A percentile compares a stretch with the other conserved stretches of the same genome.
Conservation (phyloP, 2,888 invertebrate genomes). For the Drosophila neotestacea region DNA sequence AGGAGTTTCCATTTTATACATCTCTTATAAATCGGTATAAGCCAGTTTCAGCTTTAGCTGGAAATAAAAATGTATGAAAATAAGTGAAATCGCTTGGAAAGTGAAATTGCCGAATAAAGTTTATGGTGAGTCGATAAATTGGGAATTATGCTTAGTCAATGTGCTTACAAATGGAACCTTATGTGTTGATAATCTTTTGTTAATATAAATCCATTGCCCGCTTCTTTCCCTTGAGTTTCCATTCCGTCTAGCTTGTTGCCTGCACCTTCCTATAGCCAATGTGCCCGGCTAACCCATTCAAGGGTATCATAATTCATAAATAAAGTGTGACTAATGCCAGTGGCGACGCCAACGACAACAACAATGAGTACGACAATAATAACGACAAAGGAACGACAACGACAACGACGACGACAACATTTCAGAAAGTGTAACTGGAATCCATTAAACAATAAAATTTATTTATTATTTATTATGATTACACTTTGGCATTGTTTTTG, state of each 20-base stretch:
- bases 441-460: constrained; percentile 81
- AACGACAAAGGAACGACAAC: constrained; percentile 15
- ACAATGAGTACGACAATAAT: constrained; percentile 24
- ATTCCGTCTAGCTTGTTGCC: neutral
- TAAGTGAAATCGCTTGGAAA: neutral
- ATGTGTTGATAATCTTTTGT: neutral
- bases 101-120: neutral
- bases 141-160: neutral
- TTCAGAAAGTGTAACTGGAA: constrained; percentile 75
- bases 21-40: neutral
- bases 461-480: constrained; percentile 83
- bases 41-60: neutral
- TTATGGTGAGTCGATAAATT: neutral
- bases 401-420: constrained; percentile 26
- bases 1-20: too few species aligned
- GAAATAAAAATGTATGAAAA: neutral
- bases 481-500: constrained; percentile 64
- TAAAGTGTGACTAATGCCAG: constrained; percentile 81
- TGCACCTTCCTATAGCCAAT: constrained; percentile 23
- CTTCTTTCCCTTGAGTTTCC: neutral
- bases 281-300: constrained; percentile 48
- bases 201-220: neutral
- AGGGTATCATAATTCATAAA: constrained; percentile 76
- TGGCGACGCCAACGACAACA: constrained; percentile 49
- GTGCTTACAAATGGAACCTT: neutral